These are phyloP conservation scores for Yponomeuta evonymella DNA, from an alignment of 2,888 invertebrate species.

Conservation along the genomic window DNA sequence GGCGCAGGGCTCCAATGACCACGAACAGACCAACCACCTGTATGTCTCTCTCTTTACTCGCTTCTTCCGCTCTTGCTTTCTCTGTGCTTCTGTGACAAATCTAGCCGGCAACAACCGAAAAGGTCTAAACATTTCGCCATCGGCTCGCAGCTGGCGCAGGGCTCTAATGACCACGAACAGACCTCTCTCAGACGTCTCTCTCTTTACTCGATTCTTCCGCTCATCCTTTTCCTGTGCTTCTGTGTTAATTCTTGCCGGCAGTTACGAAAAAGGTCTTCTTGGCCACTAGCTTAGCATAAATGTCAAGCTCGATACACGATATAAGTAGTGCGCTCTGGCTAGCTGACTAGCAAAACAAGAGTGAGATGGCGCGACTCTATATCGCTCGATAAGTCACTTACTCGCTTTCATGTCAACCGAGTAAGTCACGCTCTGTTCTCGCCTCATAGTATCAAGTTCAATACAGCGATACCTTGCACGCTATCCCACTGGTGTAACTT, in stretches of 20 bases:
- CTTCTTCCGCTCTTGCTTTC: constrained; percentile 39
- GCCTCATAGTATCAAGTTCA: too few species aligned
- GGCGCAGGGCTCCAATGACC: constrained; percentile 67
- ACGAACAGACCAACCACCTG: constrained; percentile 74
- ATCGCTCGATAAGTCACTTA: too few species aligned
- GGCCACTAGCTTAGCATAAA: too few species aligned
- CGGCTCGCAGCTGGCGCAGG: constrained; percentile 69
- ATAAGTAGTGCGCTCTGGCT: too few species aligned
- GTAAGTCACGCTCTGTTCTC: too few species aligned
- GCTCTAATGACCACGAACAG: constrained; percentile 71
- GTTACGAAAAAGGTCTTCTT: not conserved
- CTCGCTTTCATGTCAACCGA: too few species aligned
- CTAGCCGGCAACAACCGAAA: constrained; percentile 9
- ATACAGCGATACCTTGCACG: too few species aligned
- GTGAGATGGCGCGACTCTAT: too few species aligned
- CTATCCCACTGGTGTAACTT: too few species aligned
- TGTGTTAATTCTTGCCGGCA: not conserved
- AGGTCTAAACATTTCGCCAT: constrained; percentile 22
- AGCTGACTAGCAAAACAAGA: too few species aligned
- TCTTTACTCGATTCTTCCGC: constrained; percentile 29
- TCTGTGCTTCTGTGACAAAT: constrained; percentile 30
- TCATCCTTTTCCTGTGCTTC: constrained; percentile 36
- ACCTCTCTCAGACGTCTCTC: constrained; percentile 73
- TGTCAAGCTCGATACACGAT: too few species aligned
- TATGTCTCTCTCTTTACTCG: constrained; percentile 60